Conservation (phyloP, 2,888 invertebrate species). For the Napeogenes sylphis region DNA sequence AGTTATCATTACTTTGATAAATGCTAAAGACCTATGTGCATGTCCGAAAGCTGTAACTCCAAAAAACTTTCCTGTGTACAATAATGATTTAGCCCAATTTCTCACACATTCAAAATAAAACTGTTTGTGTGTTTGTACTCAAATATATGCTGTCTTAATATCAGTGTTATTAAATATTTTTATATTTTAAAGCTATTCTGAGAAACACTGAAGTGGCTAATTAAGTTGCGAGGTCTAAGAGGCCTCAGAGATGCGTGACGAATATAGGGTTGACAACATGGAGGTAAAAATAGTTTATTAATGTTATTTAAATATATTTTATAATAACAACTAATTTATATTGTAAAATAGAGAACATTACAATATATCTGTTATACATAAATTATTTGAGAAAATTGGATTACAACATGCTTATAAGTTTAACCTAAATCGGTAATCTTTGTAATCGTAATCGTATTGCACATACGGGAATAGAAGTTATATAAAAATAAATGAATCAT, state of each 20-base stretch:
- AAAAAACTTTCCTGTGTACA: background rate
- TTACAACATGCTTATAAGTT: no score
- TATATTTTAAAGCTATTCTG: constrained; percentile 3
- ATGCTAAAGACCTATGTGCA: constrained; percentile 32
- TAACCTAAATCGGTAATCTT: no score
- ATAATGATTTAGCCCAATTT: no score
- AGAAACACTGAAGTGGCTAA: constrained; percentile 1
- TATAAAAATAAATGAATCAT: no score
- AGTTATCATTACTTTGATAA: constrained; percentile 31
- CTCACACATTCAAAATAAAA: constrained; percentile 5
- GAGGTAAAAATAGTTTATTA: background rate
- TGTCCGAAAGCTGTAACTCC: constrained; percentile 23
- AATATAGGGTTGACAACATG: constrained; percentile 9
- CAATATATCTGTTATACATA: no score
- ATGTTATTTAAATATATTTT: background rate
- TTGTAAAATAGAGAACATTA: no score
- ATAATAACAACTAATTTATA: no score
- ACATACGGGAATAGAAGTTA: no score
- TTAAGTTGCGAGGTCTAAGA: background rate
- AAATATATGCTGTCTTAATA: no score
- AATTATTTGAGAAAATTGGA: no score
- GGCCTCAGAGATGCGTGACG: constrained; percentile 2
- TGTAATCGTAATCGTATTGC: no score
- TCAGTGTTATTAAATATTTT: no score
- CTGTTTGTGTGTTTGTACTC: background rate